A percentile compares a stretch with the other conserved stretches of the same genome.
Evolutionary conservation across 2,888 invertebrate genomes (phyloP).

Genomic region (Notodonta ziczac): DNA sequence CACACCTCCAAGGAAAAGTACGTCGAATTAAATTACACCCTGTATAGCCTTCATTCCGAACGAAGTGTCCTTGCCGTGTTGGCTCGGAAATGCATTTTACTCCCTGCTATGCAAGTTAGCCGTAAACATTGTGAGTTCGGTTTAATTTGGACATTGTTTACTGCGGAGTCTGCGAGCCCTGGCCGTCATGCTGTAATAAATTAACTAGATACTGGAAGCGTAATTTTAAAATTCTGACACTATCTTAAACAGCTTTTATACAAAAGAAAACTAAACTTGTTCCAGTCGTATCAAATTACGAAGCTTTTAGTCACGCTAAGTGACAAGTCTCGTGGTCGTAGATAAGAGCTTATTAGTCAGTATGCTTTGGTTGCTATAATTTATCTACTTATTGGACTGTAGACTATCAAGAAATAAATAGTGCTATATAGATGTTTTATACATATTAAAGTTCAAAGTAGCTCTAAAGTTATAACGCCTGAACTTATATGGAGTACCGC

Average conservation of each 20-base stretch:
- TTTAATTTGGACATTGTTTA: constrained; percentile 25
- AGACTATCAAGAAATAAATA: too few relatives aligned
- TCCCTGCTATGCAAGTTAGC: constrained; percentile 15
- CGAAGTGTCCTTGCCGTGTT: constrained; percentile 44
- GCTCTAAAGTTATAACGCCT: not conserved
- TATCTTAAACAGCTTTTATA: constrained; percentile 5
- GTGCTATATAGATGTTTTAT: too few relatives aligned
- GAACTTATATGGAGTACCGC: not conserved
- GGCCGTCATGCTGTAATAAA: constrained; percentile 23
- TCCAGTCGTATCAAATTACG: not conserved
- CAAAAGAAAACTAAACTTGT: too few relatives aligned
- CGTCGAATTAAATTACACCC: constrained; percentile 6
- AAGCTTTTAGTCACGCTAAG: not conserved
- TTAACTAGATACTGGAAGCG: constrained; percentile 14
- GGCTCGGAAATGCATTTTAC: constrained; percentile 29
- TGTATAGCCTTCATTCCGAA: constrained; percentile 29
- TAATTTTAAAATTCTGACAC: constrained; percentile 18
- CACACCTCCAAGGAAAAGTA: too few relatives aligned
- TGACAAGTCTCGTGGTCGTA: not conserved
- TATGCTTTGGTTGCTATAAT: too few relatives aligned
- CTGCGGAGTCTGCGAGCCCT: constrained; percentile 20
- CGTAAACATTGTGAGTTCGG: constrained; percentile 19
- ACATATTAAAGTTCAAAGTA: not conserved
- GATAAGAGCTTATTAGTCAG: not conserved
- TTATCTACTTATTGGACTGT: too few relatives aligned